Evolutionary conservation across 2,113 vertebrate species (phyloP).

Genomic region (Etheostoma cragini): DNA sequence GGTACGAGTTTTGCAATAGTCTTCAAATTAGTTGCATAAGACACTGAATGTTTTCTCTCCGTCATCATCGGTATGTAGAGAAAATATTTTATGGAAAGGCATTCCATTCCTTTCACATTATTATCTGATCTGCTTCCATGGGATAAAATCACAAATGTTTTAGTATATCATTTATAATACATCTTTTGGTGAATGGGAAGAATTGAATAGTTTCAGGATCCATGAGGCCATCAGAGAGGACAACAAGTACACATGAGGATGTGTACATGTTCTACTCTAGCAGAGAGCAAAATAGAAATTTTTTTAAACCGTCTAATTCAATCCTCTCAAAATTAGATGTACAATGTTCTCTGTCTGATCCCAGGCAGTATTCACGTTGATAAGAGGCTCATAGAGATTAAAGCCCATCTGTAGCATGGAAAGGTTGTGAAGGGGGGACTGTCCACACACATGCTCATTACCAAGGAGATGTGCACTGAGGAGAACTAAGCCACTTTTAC

Average conservation of each 20-base stretch:
- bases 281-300: background rate
- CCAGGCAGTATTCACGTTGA: conserved; percentile 91
- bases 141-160: too few species aligned
- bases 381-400: conserved; percentile 86
- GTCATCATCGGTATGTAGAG: background rate
- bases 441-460: conserved; percentile 89
- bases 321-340: background rate
- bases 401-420: conserved; percentile 83
- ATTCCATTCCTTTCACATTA: too few species aligned
- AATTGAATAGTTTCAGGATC: too few species aligned
- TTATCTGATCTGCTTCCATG: too few species aligned
- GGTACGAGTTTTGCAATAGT: conserved; percentile 9
- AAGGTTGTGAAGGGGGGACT: conserved; percentile 87
- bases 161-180: too few species aligned
- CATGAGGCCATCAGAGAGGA: background rate
- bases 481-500: conserved; percentile 94
- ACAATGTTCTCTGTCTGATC: conserved; percentile 47
- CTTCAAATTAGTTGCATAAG: background rate
- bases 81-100: background rate
- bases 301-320: background rate
- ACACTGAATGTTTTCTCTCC: too few species aligned
- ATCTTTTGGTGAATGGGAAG: too few species aligned
- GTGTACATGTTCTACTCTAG: too few species aligned
- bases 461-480: conserved; percentile 89
- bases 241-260: background rate